Conservation (phyloP, 2,888 invertebrate species). For the Lycia hirtaria region DNA sequence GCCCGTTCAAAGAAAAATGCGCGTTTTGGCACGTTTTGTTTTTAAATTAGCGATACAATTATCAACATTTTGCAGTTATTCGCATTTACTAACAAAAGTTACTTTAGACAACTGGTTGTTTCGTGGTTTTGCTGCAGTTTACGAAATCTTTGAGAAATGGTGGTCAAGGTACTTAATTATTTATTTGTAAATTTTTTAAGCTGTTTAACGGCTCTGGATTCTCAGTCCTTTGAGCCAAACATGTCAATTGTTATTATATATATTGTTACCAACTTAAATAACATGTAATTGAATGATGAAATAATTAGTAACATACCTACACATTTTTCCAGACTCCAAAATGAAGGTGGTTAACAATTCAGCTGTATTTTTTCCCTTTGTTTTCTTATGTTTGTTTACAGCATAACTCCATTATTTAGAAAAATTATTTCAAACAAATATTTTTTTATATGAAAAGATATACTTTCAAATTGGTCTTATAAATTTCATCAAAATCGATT, state of each 20-base stretch:
- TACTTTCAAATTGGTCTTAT: no score
- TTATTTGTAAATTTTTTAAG: constrained; percentile 4
- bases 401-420: no score
- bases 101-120: constrained; percentile 21
- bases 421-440: no score
- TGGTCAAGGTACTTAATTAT: constrained; percentile 29
- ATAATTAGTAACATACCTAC: no score
- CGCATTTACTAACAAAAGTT: constrained; percentile 35
- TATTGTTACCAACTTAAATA: no score
- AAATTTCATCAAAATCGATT: no score
- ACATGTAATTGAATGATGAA: no score
- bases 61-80: constrained; percentile 38
- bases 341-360: no score
- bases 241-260: not conserved
- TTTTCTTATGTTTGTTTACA: no score
- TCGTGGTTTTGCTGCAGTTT: constrained; percentile 16
- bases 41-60: constrained; percentile 28
- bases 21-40: constrained; percentile 40
- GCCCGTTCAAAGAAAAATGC: constrained; percentile 26
- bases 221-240: not conserved
- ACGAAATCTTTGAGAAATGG: constrained; percentile 23
- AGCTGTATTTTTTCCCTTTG: no score
- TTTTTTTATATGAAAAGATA: no score
- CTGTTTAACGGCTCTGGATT: not conserved
- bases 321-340: no score